Percentiles rank a stretch among this genome's conserved stretches.
Evolutionary conservation across 1,140 invertebrate genomes (phyloP).

Genomic region (Hetaerina americana): DNA sequence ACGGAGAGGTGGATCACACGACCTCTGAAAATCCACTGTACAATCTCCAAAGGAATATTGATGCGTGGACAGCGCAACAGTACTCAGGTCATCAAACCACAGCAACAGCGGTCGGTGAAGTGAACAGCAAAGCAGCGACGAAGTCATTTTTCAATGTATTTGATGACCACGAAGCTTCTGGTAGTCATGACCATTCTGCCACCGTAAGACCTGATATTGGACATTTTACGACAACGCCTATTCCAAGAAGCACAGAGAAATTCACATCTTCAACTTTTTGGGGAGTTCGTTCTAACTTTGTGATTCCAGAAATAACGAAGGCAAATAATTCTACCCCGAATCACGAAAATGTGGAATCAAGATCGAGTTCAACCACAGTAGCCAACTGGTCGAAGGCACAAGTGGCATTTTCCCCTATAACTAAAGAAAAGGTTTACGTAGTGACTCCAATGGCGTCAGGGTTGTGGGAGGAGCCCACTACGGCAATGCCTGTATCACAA

Average conservation of each 20-base stretch:
- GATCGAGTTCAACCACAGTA: conserved; percentile 5
- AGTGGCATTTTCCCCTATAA: conserved; percentile 52
- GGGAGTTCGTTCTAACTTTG: neutral
- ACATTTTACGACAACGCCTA: neutral
- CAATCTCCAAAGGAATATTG: conserved; percentile 64
- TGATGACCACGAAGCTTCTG: neutral
- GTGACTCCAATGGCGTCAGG: conserved; percentile 10
- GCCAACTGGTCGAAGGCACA: conserved; percentile 21
- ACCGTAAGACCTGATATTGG: neutral
- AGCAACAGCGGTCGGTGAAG: no score
- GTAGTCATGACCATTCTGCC: neutral
- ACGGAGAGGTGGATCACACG: conserved; percentile 21
- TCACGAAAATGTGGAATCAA: conserved; percentile 7
- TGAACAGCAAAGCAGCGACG: neutral
- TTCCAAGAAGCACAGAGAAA: neutral
- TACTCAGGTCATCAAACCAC: conserved; percentile 33
- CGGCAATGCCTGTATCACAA: neutral
- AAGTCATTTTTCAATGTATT: neutral
- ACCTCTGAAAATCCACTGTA: conserved; percentile 26
- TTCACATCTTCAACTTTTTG: neutral
- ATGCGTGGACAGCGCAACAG: conserved; percentile 70
- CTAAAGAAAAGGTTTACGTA: conserved; percentile 44
- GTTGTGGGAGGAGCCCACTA: neutral
- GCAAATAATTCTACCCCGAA: no score
- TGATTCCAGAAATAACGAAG: neutral